Evolutionary conservation across 2,797 vertebrate genomes (phyloP).

Genomic region (Cuniculus paca): DNA sequence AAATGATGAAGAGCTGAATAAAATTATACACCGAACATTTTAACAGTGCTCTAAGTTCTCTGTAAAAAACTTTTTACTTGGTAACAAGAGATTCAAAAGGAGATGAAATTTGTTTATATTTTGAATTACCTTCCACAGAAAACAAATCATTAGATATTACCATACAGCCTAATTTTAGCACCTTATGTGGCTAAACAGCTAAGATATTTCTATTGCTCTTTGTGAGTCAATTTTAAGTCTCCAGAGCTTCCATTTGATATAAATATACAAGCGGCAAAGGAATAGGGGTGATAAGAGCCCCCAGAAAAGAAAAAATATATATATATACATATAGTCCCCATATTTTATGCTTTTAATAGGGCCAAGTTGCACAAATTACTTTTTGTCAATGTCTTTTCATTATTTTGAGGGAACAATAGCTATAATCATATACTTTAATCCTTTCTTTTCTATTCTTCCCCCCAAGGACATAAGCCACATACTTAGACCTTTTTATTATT

Average conservation of each 20-base stretch:
- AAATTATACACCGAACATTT: not conserved
- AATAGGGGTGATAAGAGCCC: not conserved
- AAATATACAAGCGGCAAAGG: not conserved
- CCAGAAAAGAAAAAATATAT: too few species aligned
- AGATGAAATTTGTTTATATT: not conserved
- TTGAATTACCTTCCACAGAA: not conserved
- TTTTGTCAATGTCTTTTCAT: not conserved
- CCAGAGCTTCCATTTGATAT: not conserved
- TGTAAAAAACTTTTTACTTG: not conserved
- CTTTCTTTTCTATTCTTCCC: not conserved
- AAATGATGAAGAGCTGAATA: not conserved
- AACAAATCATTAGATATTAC: not conserved
- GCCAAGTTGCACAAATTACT: not conserved
- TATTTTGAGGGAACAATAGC: not conserved
- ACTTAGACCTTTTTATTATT: not conserved
- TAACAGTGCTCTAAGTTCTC: not conserved
- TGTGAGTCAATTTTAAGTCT: not conserved
- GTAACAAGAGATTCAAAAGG: not conserved
- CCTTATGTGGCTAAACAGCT: not conserved
- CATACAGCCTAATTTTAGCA: not conserved
- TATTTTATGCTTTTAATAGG: not conserved
- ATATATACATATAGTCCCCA: not conserved
- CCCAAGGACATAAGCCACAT: not conserved
- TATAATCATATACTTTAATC: not conserved
- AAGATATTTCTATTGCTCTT: not conserved